A percentile compares a stretch with the other conserved stretches of the same genome.
Conservation (phyloP, 2,797 vertebrate genomes). For the Dendrocincla fuliginosa region DNA sequence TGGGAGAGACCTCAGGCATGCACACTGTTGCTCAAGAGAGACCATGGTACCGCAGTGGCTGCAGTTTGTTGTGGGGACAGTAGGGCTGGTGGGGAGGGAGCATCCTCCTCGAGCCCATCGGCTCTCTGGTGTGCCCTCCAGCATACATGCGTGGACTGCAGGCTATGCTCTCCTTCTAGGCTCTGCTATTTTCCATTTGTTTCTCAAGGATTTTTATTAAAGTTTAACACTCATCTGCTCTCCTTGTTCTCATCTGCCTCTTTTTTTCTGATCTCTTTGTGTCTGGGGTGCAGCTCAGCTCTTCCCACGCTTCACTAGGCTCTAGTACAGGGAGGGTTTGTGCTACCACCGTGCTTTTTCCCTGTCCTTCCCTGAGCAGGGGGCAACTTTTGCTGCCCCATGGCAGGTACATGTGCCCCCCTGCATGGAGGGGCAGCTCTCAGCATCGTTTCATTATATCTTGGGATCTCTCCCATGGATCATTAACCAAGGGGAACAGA, state of each 20-base stretch:
- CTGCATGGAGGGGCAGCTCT: background rate
- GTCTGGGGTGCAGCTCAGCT: background rate
- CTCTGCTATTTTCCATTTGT: background rate
- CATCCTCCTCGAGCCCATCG: background rate
- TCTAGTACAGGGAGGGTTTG: background rate
- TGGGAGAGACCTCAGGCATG: background rate
- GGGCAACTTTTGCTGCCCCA: background rate
- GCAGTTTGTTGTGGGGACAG: background rate
- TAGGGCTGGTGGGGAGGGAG: background rate
- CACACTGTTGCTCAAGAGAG: background rate
- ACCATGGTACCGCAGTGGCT: background rate
- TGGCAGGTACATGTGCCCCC: background rate
- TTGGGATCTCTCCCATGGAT: fast-evolving
- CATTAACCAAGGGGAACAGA: background rate
- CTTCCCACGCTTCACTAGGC: background rate
- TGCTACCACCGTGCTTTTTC: background rate
- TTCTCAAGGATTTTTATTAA: slow-evolving; percentile 43
- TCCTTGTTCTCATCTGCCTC: background rate
- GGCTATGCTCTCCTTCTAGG: background rate
- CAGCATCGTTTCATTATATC: background rate
- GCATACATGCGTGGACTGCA: fast-evolving
- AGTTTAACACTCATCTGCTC: background rate
- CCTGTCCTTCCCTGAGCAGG: fast-evolving
- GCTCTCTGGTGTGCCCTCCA: background rate
- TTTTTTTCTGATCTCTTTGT: background rate